Conservation (phyloP, 2,888 invertebrate species). For the Habrosyne pyritoides region DNA sequence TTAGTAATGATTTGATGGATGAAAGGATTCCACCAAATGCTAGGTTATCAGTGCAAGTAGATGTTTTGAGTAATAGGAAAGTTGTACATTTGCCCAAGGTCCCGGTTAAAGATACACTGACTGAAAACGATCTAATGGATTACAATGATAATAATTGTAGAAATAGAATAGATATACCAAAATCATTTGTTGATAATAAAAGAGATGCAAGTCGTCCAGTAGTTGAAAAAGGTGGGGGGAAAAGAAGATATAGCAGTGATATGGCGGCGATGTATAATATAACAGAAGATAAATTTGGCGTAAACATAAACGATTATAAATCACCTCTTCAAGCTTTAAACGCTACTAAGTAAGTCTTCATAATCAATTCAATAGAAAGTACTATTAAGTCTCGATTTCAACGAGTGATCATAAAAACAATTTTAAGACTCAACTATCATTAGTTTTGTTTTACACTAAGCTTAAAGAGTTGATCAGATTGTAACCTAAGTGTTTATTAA, state of each 20-base stretch:
- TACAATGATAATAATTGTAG: constrained; percentile 16
- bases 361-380: constrained; percentile 4
- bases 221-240: constrained; percentile 34
- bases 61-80: constrained; percentile 61
- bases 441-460: constrained; percentile 12
- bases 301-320: constrained; percentile 59
- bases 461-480: constrained; percentile 1
- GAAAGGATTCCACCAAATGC: constrained; percentile 27
- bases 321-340: constrained; percentile 71
- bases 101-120: constrained; percentile 30
- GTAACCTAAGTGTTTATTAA: constrained; percentile 8
- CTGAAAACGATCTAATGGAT: constrained; percentile 27
- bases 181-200: constrained; percentile 20
- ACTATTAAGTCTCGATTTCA: not conserved
- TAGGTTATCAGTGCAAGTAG: constrained; percentile 59
- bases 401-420: no score
- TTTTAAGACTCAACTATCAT: no score
- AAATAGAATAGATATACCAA: constrained; percentile 4
- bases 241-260: constrained; percentile 19
- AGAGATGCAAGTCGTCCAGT: constrained; percentile 23
- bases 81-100: constrained; percentile 51
- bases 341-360: constrained; percentile 56
- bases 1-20: constrained; percentile 54
- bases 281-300: constrained; percentile 18
- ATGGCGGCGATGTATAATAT: constrained; percentile 14